Conservation (phyloP, 1,140 invertebrate genomes). For the Melitaea cinxia region DNA sequence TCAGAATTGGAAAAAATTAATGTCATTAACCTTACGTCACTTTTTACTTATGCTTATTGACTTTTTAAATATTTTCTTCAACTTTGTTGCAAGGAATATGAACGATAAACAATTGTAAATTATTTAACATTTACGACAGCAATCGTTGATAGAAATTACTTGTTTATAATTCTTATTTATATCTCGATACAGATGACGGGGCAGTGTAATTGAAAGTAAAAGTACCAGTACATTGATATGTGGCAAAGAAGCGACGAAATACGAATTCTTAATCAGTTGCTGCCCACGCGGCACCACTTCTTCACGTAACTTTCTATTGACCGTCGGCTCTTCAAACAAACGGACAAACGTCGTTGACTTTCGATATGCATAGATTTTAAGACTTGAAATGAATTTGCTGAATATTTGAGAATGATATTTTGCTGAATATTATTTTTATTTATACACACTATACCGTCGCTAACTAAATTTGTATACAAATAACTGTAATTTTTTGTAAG, state of each 20-base stretch:
- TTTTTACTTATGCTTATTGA: no score
- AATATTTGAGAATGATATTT: no score
- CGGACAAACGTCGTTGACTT: slow-evolving; percentile 20
- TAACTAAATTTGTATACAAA: no score
- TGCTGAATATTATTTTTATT: no score
- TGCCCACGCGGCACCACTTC: slow-evolving; percentile 37
- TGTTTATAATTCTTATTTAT: slow-evolving; percentile 1
- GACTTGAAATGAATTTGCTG: slow-evolving; percentile 23
- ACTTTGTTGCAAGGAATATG: background rate
- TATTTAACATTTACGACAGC: background rate
- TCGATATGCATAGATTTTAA: slow-evolving; percentile 31
- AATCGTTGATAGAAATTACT: background rate
- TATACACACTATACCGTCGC: no score
- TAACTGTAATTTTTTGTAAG: no score
- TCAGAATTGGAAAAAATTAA: background rate
- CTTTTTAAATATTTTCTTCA: no score
- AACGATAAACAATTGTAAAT: background rate
- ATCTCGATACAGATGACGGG: slow-evolving; percentile 2
- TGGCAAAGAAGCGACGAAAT: slow-evolving; percentile 37
- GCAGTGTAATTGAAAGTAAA: slow-evolving; percentile 50
- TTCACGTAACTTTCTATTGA: slow-evolving; percentile 47
- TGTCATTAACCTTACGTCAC: background rate
- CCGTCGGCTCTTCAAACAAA: slow-evolving; percentile 29
- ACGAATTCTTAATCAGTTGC: slow-evolving; percentile 51
- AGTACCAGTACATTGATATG: slow-evolving; percentile 43